Evolutionary conservation across 2,888 invertebrate species (phyloP).

Genomic region (Ophion slaviceki): DNA sequence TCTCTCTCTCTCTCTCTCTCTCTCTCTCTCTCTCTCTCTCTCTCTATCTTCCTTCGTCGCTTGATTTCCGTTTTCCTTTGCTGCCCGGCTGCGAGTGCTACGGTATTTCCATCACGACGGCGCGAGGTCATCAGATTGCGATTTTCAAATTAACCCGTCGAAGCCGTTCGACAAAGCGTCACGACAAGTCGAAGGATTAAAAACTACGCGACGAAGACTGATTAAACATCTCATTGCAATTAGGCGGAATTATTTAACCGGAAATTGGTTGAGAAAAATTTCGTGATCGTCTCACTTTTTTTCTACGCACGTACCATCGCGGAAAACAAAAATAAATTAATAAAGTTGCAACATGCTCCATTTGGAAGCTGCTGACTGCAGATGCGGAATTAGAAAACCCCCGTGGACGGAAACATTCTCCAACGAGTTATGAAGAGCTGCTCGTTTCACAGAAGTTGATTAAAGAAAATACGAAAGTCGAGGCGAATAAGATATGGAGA

Average conservation of each 20-base stretch:
- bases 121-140: constrained; percentile 49
- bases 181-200: constrained; percentile 20
- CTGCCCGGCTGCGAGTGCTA: constrained; percentile 25
- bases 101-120: constrained; percentile 37
- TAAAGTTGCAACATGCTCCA: neutral
- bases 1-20: too few species aligned
- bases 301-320: too few species aligned
- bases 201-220: constrained; percentile 17
- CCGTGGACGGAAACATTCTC: constrained; percentile 20
- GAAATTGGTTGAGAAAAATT: constrained; percentile 16
- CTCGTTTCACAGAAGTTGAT: constrained; percentile 46
- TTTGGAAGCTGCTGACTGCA: neutral
- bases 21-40: neutral
- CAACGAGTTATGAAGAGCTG: constrained; percentile 29
- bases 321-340: neutral
- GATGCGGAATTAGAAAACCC: neutral
- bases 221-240: constrained; percentile 50
- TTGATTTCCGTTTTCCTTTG: constrained; percentile 24
- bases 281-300: neutral
- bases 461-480: constrained; percentile 41
- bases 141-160: constrained; percentile 57
- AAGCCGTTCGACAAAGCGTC: constrained; percentile 11
- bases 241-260: constrained; percentile 26
- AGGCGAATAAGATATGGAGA: neutral
- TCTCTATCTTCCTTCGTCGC: neutral